These are phyloP conservation scores for Cynopterus brachyotis DNA, from an alignment of 2,113 vertebrate species.

Conservation along the genomic window DNA sequence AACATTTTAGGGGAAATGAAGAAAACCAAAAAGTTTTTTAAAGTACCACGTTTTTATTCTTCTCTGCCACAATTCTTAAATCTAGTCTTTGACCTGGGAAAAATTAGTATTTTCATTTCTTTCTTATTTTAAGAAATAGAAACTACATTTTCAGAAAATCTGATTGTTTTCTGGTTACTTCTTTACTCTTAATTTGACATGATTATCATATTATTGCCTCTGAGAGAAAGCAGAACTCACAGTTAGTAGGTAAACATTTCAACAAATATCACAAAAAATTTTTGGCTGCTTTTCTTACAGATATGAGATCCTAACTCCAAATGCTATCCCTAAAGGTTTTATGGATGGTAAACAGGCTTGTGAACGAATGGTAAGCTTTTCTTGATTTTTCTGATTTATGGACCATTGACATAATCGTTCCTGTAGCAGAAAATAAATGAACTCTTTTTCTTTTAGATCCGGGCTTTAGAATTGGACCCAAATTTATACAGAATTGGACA, in stretches of 20 bases:
- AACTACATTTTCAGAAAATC: not conserved
- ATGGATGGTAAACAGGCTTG: slow-evolving; percentile 99
- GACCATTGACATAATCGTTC: not conserved
- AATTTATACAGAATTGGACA: slow-evolving; percentile 98
- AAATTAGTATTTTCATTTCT: not conserved
- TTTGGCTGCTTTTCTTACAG: slow-evolving; percentile 79
- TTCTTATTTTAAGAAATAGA: slow-evolving; percentile 1
- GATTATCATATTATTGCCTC: not conserved
- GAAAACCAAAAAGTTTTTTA: not conserved
- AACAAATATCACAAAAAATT: not conserved
- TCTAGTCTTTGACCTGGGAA: not conserved
- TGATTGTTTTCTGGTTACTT: not conserved
- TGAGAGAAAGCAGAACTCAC: not conserved
- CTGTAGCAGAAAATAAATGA: not conserved
- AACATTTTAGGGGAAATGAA: not conserved
- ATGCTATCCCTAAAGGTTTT: slow-evolving; percentile 97
- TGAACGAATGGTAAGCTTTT: slow-evolving; percentile 92
- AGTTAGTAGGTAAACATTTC: not conserved
- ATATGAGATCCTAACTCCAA: slow-evolving; percentile 98
- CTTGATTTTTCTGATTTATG: not conserved
- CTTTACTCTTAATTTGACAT: not conserved
- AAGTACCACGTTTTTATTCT: not conserved
- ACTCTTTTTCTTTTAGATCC: slow-evolving; percentile 86
- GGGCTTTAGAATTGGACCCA: slow-evolving; percentile 94
- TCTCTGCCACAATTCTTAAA: not conserved